Conservation (phyloP, 2,888 invertebrate species). For the Lepeophtheirus nordmannii region DNA sequence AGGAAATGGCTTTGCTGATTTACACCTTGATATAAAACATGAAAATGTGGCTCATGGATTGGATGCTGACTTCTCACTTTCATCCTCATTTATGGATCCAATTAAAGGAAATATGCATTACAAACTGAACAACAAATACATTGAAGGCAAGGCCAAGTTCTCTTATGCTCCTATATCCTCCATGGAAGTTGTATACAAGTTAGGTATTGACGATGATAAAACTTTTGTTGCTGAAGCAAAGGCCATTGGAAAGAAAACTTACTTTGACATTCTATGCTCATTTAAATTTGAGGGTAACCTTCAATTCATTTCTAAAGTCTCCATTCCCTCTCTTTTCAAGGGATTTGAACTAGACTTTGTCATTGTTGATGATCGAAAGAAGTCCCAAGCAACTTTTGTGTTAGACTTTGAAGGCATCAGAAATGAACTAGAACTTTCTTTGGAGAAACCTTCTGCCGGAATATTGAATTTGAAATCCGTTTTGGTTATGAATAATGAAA, state of each 20-base stretch:
- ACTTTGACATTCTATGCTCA: neutral
- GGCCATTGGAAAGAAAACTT: neutral
- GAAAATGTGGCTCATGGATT: neutral
- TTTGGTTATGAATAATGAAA: neutral
- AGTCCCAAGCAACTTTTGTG: neutral
- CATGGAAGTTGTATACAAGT: neutral
- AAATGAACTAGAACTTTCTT: neutral
- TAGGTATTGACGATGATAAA: neutral
- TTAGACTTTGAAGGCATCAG: neutral
- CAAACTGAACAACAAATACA: neutral
- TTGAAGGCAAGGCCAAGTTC: neutral
- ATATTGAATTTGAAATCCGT: neutral
- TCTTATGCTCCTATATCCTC: neutral
- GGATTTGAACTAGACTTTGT: constrained; percentile 5
- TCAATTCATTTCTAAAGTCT: neutral
- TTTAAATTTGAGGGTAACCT: constrained; percentile 1
- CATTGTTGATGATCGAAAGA: neutral
- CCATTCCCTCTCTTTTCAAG: neutral
- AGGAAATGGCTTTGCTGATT: neutral
- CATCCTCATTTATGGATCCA: neutral
- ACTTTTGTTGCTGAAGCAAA: neutral
- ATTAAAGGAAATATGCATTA: neutral
- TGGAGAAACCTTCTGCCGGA: neutral
- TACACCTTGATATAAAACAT: neutral
- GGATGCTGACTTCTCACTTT: neutral